Percentiles rank a stretch among this genome's conserved stretches.
Evolutionary conservation across 2,797 vertebrate species (phyloP).

Genomic region (Enteromius unitaeniatus): DNA sequence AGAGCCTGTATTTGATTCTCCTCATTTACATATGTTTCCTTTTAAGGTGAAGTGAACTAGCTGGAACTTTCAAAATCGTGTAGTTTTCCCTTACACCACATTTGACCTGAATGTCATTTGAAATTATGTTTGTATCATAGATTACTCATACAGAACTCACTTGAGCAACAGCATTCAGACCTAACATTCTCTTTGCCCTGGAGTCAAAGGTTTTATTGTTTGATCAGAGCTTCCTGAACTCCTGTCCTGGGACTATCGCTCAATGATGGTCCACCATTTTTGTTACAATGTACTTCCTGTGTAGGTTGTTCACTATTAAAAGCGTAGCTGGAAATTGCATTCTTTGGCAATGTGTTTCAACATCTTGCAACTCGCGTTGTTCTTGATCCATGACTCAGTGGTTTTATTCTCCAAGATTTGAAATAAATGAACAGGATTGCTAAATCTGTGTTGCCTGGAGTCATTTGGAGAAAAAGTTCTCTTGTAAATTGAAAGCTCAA

Average conservation of each 20-base stretch:
- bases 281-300: background rate
- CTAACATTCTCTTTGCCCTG: background rate
- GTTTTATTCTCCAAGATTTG: constrained; percentile 42
- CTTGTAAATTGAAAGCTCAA: constrained; percentile 60
- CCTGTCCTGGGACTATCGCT: background rate
- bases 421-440: constrained; percentile 52
- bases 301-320: background rate
- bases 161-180: background rate
- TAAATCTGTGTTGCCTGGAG: constrained; percentile 29
- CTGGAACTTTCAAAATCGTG: background rate
- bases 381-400: constrained; percentile 36
- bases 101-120: background rate
- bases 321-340: background rate
- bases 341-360: background rate
- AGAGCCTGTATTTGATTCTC: constrained; percentile 4
- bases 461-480: constrained; percentile 44
- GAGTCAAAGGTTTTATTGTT: background rate
- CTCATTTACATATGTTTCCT: background rate
- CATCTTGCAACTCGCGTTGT: background rate
- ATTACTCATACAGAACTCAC: background rate
- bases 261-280: background rate
- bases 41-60: constrained; percentile 3
- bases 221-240: background rate
- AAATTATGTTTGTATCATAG: background rate
- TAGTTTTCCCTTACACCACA: background rate